phyloP scores from a whole-genome alignment of 2,888 invertebrate species.

The Apotomis capreana region DNA sequence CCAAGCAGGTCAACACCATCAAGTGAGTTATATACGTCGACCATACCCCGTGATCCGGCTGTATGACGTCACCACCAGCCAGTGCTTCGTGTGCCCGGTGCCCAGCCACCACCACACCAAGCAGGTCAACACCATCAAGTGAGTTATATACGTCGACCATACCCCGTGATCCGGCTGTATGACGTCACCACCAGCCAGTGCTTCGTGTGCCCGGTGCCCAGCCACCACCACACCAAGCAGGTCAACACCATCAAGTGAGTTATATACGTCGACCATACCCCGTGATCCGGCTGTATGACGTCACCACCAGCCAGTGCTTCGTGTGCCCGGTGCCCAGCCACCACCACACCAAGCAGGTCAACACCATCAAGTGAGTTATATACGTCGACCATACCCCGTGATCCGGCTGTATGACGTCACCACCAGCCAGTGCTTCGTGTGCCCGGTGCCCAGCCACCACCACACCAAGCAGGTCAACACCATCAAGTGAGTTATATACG shows the following conservation, averaged over 20 bases:
- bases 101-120: slow-evolving; percentile 93
- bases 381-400: slow-evolving; percentile 95
- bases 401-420: slow-evolving; percentile 97
- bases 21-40: slow-evolving; percentile 88
- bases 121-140: slow-evolving; percentile 90
- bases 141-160: slow-evolving; percentile 89
- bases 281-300: slow-evolving; percentile 95
- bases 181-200: slow-evolving; percentile 98
- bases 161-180: slow-evolving; percentile 94
- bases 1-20: slow-evolving; percentile 88
- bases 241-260: slow-evolving; percentile 89
- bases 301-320: slow-evolving; percentile 97
- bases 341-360: slow-evolving; percentile 91
- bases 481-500: slow-evolving; percentile 85
- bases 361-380: slow-evolving; percentile 86
- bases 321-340: slow-evolving; percentile 95
- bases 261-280: slow-evolving; percentile 93
- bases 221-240: slow-evolving; percentile 90
- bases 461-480: slow-evolving; percentile 90
- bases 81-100: slow-evolving; percentile 97
- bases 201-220: slow-evolving; percentile 95
- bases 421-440: slow-evolving; percentile 97
- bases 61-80: slow-evolving; percentile 97
- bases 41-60: slow-evolving; percentile 95
- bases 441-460: slow-evolving; percentile 93